Percentiles rank a stretch among this genome's conserved stretches.
These are phyloP conservation scores for Drosophila baimaii DNA, from an alignment of 1,140 invertebrate genomes.

Conservation along the genomic window DNA sequence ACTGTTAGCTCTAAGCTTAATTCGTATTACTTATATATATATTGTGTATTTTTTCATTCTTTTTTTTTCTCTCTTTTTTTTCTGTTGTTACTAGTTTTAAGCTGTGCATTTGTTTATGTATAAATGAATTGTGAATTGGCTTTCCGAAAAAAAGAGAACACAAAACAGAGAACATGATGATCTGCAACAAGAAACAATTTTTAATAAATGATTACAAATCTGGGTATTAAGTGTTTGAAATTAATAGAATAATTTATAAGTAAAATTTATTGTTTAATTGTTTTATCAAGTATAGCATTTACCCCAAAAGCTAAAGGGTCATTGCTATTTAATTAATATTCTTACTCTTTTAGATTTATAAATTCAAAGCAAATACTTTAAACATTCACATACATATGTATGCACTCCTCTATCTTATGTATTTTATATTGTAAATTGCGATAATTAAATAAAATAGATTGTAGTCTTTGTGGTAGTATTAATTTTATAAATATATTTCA, in stretches of 20 bases:
- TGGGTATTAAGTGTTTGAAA: conserved; percentile 13
- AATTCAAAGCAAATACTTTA: not conserved
- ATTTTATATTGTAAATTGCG: not conserved
- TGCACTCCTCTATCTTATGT: not conserved
- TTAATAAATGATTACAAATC: conserved; percentile 66
- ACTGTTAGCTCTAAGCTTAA: conserved; percentile 47
- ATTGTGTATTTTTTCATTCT: conserved; percentile 32
- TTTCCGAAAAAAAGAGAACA: conserved; percentile 12
- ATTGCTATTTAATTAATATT: not conserved
- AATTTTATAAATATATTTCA: not conserved
- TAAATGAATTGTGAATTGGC: conserved; percentile 37
- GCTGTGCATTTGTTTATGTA: conserved; percentile 55
- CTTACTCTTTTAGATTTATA: too few species aligned
- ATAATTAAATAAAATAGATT: not conserved
- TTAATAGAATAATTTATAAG: conserved; percentile 2
- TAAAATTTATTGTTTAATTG: conserved; percentile 1
- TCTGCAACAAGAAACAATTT: conserved; percentile 48
- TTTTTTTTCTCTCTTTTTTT: conserved; percentile 9
- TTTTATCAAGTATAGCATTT: not conserved
- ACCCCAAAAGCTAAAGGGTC: not conserved
- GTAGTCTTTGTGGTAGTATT: not conserved
- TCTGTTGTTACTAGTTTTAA: conserved; percentile 64
- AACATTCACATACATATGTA: conserved; percentile 1
- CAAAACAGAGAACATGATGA: conserved; percentile 19
- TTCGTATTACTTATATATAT: conserved; percentile 26